phyloP scores from a whole-genome alignment of 64 coral and sea anemone species.

The Anthopleura sola region DNA sequence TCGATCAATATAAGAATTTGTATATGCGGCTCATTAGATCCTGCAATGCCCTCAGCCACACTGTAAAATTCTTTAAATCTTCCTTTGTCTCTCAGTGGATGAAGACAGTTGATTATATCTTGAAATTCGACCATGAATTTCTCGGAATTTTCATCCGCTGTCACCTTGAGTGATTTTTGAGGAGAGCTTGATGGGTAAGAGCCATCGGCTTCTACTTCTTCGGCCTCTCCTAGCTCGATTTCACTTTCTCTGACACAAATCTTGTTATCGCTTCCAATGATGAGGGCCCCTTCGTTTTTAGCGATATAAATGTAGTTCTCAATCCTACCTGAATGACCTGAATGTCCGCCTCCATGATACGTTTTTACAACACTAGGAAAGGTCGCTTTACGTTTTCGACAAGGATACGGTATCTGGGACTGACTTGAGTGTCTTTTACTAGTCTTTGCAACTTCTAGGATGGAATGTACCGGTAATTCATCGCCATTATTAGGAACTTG shows the following conservation, averaged over 20 bases:
- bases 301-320: background rate
- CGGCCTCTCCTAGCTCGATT: background rate
- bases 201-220: background rate
- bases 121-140: background rate
- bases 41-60: background rate
- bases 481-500: background rate
- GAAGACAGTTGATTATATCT: background rate
- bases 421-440: background rate
- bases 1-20: constrained; percentile 8
- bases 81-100: constrained; percentile 52
- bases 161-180: background rate
- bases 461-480: background rate
- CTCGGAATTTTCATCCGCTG: background rate
- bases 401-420: background rate
- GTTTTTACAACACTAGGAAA: background rate
- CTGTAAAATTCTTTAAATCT: constrained; percentile 17
- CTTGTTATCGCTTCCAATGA: background rate
- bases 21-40: background rate
- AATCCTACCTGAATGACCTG: too few species aligned
- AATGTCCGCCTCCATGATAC: background rate
- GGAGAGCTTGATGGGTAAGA: background rate
- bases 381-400: background rate
- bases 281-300: background rate
- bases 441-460: background rate
- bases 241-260: background rate